Percentiles rank a stretch among this genome's conserved stretches.
Evolutionary conservation across 1,140 invertebrate species (phyloP).

Genomic region (Elysia chlorotica): DNA sequence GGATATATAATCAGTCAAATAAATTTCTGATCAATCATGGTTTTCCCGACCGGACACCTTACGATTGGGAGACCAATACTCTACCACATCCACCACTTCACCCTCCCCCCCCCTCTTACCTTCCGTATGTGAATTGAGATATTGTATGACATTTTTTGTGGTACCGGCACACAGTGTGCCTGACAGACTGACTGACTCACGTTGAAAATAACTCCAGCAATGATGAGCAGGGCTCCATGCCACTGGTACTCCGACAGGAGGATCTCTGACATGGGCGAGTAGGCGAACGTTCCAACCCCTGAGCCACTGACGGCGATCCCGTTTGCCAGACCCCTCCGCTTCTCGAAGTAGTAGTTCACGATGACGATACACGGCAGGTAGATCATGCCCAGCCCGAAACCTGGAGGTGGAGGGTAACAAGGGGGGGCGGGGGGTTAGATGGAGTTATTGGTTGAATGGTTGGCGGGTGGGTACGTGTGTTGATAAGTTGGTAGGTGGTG

Average conservation of each 20-base stretch:
- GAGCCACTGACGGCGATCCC: slow-evolving; percentile 94
- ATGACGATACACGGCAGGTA: slow-evolving; percentile 94
- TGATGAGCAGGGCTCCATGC: slow-evolving; percentile 69
- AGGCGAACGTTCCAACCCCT: slow-evolving; percentile 82
- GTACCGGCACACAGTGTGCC: too few species aligned
- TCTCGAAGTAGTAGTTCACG: slow-evolving; percentile 93
- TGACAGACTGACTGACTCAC: too few species aligned
- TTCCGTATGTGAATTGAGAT: too few species aligned
- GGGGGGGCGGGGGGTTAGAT: too few species aligned
- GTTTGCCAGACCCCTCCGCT: slow-evolving; percentile 86
- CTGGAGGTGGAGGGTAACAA: slow-evolving; percentile 66
- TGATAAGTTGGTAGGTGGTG: background rate
- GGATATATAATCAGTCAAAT: too few species aligned
- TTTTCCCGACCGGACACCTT: too few species aligned
- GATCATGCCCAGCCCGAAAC: slow-evolving; percentile 90
- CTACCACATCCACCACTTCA: too few species aligned
- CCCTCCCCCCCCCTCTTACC: too few species aligned
- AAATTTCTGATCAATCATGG: too few species aligned
- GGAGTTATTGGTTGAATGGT: too few species aligned
- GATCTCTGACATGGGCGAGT: slow-evolving; percentile 70
- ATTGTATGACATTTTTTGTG: too few species aligned
- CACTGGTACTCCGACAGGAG: slow-evolving; percentile 68
- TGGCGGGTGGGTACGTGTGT: background rate
- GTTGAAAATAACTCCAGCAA: slow-evolving; percentile 87
- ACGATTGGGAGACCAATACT: too few species aligned